Percentiles rank a stretch among this genome's conserved stretches.
Conservation (phyloP, 2,797 vertebrate genomes). For the Heterohyrax brucei region DNA sequence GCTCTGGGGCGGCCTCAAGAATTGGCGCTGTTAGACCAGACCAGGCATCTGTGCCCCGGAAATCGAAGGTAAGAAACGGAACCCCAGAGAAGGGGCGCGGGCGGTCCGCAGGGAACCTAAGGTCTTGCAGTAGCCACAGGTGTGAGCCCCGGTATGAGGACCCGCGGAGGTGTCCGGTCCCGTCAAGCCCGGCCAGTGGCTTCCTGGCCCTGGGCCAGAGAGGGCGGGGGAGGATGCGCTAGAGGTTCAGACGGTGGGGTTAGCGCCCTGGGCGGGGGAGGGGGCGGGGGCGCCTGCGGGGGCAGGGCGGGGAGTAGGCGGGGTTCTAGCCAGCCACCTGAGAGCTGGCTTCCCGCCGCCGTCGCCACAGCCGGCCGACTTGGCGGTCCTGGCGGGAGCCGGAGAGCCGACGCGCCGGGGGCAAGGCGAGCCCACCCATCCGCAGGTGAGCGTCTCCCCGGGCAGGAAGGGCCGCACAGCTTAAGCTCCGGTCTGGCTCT, state of each 20-base stretch:
- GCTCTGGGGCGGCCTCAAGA: not conserved
- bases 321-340: not conserved
- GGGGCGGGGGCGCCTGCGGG: not conserved
- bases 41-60: not conserved
- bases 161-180: not conserved
- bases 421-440: not conserved
- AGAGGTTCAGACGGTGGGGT: not conserved
- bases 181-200: not conserved
- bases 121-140: conserved; percentile 62
- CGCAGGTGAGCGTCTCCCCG: conserved; percentile 44
- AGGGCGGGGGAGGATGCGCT: not conserved
- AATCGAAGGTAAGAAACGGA: conserved; percentile 36
- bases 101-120: not conserved
- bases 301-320: not conserved
- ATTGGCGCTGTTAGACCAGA: not conserved
- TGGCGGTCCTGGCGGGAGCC: not conserved
- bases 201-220: not conserved
- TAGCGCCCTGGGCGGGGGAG: not conserved
- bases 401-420: not conserved
- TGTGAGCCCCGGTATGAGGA: not conserved
- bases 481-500: not conserved
- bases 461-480: not conserved
- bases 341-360: not conserved
- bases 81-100: not conserved
- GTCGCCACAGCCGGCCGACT: conserved; percentile 6